A percentile compares a stretch with the other conserved stretches of the same genome.
These are phyloP conservation scores for Drosophila nigrodunni DNA, from an alignment of 1,140 invertebrate species.

Conservation along the genomic window DNA sequence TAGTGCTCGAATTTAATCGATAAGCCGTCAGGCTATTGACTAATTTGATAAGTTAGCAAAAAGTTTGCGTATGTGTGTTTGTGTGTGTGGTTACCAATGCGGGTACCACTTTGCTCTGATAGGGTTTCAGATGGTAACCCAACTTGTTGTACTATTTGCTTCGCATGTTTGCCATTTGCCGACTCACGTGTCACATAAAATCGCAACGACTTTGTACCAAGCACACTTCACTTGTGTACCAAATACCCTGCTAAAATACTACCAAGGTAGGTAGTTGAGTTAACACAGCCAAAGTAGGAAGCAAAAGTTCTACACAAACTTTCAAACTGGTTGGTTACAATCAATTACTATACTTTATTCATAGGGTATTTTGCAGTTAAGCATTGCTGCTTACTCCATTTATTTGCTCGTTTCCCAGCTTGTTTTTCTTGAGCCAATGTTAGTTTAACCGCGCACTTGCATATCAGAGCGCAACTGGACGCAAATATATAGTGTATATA, in stretches of 20 bases:
- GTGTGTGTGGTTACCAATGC: slow-evolving; percentile 21
- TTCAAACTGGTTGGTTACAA: neutral
- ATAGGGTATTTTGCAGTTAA: slow-evolving; percentile 7
- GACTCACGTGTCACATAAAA: slow-evolving; percentile 63
- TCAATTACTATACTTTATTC: neutral
- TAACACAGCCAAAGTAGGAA: no score
- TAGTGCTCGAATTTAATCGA: slow-evolving; percentile 64
- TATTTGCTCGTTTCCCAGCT: slow-evolving; percentile 47
- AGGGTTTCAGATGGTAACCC: slow-evolving; percentile 14
- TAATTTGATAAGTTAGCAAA: slow-evolving; percentile 72
- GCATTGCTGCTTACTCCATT: neutral
- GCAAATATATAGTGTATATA: slow-evolving; percentile 4
- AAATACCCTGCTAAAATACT: slow-evolving; percentile 4
- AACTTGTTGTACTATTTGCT: slow-evolving; percentile 51
- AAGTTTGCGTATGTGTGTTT: slow-evolving; percentile 11
- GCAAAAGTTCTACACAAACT: neutral
- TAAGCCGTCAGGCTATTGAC: slow-evolving; percentile 53
- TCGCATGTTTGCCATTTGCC: slow-evolving; percentile 42
- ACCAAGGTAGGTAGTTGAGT: neutral
- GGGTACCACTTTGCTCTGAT: slow-evolving; percentile 17
- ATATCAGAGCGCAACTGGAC: slow-evolving; percentile 29
- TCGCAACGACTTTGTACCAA: slow-evolving; percentile 54
- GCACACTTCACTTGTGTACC: slow-evolving; percentile 5
- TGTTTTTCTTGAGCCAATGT: slow-evolving; percentile 65
- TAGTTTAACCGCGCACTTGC: slow-evolving; percentile 45